Evolutionary conservation across 1,140 invertebrate genomes (phyloP).

Genomic region (Magallana ariakensis): DNA sequence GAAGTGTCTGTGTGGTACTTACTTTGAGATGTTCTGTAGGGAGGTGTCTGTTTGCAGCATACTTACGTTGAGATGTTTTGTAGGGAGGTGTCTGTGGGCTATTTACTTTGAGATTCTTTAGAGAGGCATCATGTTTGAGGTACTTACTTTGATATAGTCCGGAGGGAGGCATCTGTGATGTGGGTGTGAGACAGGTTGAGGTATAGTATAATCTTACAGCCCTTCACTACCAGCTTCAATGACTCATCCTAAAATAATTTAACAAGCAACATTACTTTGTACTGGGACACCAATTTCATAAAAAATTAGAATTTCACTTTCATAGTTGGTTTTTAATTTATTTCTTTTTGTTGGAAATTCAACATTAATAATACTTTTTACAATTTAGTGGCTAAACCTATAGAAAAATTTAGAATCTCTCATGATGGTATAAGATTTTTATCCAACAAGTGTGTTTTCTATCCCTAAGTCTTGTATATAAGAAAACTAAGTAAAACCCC

Average conservation of each 20-base stretch:
- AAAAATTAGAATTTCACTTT: neutral
- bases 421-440: too few species aligned
- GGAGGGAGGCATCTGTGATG: conserved; percentile 77
- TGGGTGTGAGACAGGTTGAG: conserved; percentile 79
- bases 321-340: too few species aligned
- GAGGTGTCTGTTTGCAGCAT: neutral
- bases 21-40: neutral
- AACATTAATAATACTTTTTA: too few species aligned
- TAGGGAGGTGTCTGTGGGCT: too few species aligned
- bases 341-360: too few species aligned
- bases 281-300: too few species aligned
- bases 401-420: too few species aligned
- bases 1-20: neutral
- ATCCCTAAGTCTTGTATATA: too few species aligned
- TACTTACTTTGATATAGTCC: conserved; percentile 77
- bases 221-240: conserved; percentile 74
- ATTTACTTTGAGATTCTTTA: neutral
- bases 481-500: too few species aligned
- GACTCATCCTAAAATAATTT: conserved; percentile 74
- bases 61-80: conserved; percentile 77
- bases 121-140: neutral
- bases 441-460: too few species aligned
- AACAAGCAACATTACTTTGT: too few species aligned
- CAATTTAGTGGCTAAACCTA: too few species aligned
- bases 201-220: conserved; percentile 79